Evolutionary conservation across 2,888 invertebrate genomes (phyloP).

Genomic region (Rhagium mordax): DNA sequence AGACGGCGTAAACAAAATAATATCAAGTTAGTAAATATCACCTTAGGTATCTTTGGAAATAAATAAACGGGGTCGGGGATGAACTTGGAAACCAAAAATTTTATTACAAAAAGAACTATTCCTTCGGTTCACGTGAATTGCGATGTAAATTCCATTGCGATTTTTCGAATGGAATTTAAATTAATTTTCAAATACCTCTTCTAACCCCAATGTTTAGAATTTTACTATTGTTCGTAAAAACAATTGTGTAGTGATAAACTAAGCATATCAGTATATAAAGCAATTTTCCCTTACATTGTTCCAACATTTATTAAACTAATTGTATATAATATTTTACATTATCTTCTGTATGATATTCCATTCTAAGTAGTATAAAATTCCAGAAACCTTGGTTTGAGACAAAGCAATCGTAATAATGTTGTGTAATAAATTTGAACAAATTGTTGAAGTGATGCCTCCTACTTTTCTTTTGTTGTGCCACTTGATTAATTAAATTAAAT

Average conservation of each 20-base stretch:
- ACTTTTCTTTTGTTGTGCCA: neutral
- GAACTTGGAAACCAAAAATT: neutral
- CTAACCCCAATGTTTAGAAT: neutral
- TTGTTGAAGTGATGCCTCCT: neutral
- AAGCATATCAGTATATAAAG: neutral
- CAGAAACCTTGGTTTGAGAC: neutral
- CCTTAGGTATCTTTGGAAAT: conserved; percentile 15
- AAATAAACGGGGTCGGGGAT: conserved; percentile 2
- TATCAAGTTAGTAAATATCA: conserved; percentile 9
- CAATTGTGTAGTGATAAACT: neutral
- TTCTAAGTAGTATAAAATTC: neutral
- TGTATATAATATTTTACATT: neutral
- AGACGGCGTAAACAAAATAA: conserved; percentile 19
- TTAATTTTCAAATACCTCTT: neutral
- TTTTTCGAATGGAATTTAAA: neutral
- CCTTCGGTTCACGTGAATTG: neutral
- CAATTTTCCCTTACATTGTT: neutral
- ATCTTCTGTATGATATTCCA: neutral
- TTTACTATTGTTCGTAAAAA: neutral
- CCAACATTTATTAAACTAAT: neutral
- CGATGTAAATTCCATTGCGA: neutral
- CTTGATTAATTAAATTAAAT: neutral
- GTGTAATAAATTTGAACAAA: neutral
- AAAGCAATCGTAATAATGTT: neutral
- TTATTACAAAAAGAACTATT: neutral